A percentile compares a stretch with the other conserved stretches of the same genome.
phyloP scores from a whole-genome alignment of 2,113 vertebrate species.

The Rhadina sibilatrix region DNA sequence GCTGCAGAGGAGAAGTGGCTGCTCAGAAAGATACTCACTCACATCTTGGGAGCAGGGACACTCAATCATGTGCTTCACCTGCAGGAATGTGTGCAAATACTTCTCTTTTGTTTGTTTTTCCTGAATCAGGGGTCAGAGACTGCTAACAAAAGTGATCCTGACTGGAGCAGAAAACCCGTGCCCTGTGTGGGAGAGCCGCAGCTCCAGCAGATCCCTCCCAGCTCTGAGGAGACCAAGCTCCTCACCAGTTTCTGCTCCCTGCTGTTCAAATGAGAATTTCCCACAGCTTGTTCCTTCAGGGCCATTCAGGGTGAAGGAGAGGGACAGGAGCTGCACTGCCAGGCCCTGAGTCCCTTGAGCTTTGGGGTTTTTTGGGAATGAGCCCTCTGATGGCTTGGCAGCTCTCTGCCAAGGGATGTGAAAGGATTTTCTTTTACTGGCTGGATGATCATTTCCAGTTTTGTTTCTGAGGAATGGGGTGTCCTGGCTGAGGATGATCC shows the following conservation, averaged over 20 bases:
- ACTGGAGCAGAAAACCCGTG: neutral
- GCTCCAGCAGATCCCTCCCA: neutral
- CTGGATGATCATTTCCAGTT: neutral
- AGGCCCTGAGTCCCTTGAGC: neutral
- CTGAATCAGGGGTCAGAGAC: neutral
- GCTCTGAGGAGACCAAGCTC: neutral
- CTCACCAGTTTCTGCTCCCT: neutral
- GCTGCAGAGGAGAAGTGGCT: too few relatives aligned
- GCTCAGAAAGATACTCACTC: too few relatives aligned
- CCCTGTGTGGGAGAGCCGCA: neutral
- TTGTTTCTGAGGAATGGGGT: neutral
- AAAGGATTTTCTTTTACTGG: neutral
- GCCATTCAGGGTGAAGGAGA: fast-evolving
- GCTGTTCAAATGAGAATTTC: neutral
- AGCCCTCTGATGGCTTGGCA: neutral
- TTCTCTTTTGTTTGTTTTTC: too few relatives aligned
- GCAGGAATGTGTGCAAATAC: too few relatives aligned
- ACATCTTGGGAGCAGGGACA: too few relatives aligned
- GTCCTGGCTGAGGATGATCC: neutral
- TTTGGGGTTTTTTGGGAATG: neutral
- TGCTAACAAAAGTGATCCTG: neutral
- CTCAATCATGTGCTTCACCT: too few relatives aligned
- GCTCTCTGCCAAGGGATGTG: neutral
- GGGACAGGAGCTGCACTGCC: neutral
- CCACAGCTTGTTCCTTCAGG: neutral